Base-by-base conservation (phyloP, 2,797 vertebrate genomes). In the Peromyscus melanophrys region DNA sequence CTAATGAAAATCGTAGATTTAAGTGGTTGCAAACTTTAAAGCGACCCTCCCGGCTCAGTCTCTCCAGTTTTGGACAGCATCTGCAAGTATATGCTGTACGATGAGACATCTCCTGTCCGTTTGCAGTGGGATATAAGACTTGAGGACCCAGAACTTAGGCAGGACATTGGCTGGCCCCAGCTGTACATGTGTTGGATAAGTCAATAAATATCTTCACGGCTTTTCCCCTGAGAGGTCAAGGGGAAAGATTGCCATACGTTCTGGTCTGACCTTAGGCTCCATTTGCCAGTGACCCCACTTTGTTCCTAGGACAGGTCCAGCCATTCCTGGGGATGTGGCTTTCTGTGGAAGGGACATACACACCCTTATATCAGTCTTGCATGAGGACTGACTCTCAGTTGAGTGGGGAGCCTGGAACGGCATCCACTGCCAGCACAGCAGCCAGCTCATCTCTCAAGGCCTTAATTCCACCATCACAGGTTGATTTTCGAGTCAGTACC, bases 11-110 rank as follows among this genome's bases (percentile, higher is more conserved):
- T 52, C 3, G 17, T 17, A 89, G 10, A 37, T 77, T 77, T 63
- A 65, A 1, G 16, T 95, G 17, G 23, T 89, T 81, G 89, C 19
- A 76, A 92, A 55, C 89, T 86, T 19, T 76, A 93, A 71, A 76
- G 67, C 67, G 76, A 80, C 10, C 25, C 76, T 4, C 13, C 10
- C 6, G 31, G 9, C 1, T 11, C 0, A 67, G 10, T 63, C 85
- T 96, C 67, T 85, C 81, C 55, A 9, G n/a, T 75, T 89, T 83
- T 80, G 75, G 27, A 23, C 19, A 89, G 34, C 29, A 40, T 80
- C 90, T 78, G 23, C 87, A 93, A 83, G 14, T 65, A 43, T 34
- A 17, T 78, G 80, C 46, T 81, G 40, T 49, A 19, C 81, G 55
- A 37, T 31, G 81, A 76, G 81, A 67, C 17, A 52, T 34, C n/a